These are phyloP conservation scores for Maylandia zebra DNA, from an alignment of 2,113 vertebrate species.

Conservation along the genomic window DNA sequence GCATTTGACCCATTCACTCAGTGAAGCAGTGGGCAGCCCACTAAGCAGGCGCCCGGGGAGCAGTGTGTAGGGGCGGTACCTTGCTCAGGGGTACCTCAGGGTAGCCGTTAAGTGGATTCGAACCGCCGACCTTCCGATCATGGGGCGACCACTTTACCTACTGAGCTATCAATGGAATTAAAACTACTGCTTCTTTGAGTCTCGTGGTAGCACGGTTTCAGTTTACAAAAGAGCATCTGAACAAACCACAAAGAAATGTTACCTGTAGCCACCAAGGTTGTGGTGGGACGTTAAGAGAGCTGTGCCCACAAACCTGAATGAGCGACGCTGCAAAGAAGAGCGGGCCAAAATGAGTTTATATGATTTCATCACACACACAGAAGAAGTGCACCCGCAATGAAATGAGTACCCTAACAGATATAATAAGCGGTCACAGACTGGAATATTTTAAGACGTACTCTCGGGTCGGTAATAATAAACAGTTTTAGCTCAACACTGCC, in stretches of 20 bases:
- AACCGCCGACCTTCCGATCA: too few relatives aligned
- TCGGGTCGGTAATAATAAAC: neutral
- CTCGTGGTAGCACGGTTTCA: neutral
- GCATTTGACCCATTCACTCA: too few relatives aligned
- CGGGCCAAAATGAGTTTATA: neutral
- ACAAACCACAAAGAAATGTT: neutral
- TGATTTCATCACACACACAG: neutral
- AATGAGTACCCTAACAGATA: neutral
- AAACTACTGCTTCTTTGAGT: neutral
- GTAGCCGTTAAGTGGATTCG: too few relatives aligned
- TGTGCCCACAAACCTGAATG: neutral
- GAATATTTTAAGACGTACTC: neutral
- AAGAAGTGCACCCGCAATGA: neutral
- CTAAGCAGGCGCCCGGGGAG: too few relatives aligned
- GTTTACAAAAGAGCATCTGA: neutral
- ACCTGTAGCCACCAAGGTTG: neutral
- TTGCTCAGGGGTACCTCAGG: too few relatives aligned
- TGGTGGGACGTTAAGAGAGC: neutral
- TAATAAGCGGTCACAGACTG: neutral
- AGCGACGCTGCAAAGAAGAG: neutral
- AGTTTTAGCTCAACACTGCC: conserved; percentile 6
- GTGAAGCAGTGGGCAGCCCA: too few relatives aligned
- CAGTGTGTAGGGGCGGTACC: too few relatives aligned
- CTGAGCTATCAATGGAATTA: too few relatives aligned
- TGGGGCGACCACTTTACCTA: too few relatives aligned